Percentiles rank a stretch among this genome's conserved stretches.
Conservation (phyloP, 2,888 invertebrate genomes). For the Tenthredo notha region DNA sequence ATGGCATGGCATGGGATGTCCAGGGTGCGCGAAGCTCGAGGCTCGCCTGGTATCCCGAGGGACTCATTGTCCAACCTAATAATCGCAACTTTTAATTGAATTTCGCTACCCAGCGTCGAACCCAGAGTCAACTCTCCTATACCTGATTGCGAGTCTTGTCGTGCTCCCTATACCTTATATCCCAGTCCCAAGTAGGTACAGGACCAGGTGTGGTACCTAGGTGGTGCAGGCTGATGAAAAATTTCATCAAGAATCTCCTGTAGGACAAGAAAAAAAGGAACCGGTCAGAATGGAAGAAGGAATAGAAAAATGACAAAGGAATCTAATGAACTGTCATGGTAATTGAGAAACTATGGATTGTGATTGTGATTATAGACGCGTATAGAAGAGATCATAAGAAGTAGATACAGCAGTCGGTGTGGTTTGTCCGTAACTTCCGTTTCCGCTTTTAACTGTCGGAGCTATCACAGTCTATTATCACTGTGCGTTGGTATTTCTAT, state of each 20-base stretch:
- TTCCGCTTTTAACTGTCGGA: conserved; percentile 60
- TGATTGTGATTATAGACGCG: conserved; percentile 1
- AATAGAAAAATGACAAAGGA: not conserved
- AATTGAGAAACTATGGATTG: not conserved
- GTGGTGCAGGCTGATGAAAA: not conserved
- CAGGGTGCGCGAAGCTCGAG: conserved; percentile 48
- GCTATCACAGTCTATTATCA: conserved; percentile 47
- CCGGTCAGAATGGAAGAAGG: not conserved
- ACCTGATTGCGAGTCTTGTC: conserved; percentile 44
- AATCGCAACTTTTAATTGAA: conserved; percentile 78
- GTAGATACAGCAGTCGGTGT: conserved; percentile 59
- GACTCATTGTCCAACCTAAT: conserved; percentile 77
- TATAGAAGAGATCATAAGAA: not conserved
- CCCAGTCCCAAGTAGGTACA: not conserved
- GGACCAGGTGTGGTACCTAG: not conserved
- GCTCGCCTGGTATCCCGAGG: conserved; percentile 61
- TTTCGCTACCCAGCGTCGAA: conserved; percentile 61
- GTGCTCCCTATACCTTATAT: not conserved
- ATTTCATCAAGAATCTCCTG: not conserved
- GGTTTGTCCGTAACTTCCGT: conserved; percentile 71
- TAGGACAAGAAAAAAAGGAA: not conserved
- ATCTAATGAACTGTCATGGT: not conserved
- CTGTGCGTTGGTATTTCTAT: conserved; percentile 7
- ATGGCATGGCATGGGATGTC: not conserved
- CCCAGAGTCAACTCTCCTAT: conserved; percentile 26